Conservation (phyloP, 2,888 invertebrate species). For the Aleiodes leptofemur region DNA sequence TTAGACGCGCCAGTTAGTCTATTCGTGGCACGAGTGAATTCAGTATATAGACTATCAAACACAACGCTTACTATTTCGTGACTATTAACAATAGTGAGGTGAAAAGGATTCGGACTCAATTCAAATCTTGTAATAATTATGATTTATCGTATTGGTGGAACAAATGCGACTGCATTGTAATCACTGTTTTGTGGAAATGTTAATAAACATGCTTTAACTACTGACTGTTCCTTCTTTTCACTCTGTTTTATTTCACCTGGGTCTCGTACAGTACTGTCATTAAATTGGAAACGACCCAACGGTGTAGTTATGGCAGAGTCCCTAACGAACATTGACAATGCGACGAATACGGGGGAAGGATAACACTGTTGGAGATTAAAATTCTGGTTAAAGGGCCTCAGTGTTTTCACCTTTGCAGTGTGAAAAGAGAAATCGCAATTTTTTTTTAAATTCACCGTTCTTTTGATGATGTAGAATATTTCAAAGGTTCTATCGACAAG, state of each 20-base stretch:
- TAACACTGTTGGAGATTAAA: conserved; percentile 59
- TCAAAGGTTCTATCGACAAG: not conserved
- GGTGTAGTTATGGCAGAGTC: conserved; percentile 53
- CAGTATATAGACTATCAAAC: conserved; percentile 24
- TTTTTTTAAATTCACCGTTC: conserved; percentile 3
- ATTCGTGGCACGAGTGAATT: conserved; percentile 57
- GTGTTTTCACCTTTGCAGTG: not conserved
- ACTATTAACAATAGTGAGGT: conserved; percentile 9
- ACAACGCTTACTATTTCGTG: conserved; percentile 1
- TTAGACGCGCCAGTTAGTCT: conserved; percentile 64
- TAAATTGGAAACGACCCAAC: conserved; percentile 57
- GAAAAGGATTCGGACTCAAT: too few species aligned
- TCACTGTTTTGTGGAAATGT: too few species aligned
- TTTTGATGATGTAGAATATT: not conserved
- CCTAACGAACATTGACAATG: conserved; percentile 57
- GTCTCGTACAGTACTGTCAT: conserved; percentile 48
- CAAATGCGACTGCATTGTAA: too few species aligned
- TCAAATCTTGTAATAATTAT: too few species aligned
- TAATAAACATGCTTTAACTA: too few species aligned
- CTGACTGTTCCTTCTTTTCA: too few species aligned
- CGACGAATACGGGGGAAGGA: conserved; percentile 44
- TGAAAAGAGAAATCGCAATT: not conserved
- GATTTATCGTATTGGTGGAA: too few species aligned
- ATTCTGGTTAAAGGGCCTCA: conserved; percentile 57
- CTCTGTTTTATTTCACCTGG: not conserved